Conservation (phyloP, 2,113 vertebrate species). For the Cromileptes altivelis region DNA sequence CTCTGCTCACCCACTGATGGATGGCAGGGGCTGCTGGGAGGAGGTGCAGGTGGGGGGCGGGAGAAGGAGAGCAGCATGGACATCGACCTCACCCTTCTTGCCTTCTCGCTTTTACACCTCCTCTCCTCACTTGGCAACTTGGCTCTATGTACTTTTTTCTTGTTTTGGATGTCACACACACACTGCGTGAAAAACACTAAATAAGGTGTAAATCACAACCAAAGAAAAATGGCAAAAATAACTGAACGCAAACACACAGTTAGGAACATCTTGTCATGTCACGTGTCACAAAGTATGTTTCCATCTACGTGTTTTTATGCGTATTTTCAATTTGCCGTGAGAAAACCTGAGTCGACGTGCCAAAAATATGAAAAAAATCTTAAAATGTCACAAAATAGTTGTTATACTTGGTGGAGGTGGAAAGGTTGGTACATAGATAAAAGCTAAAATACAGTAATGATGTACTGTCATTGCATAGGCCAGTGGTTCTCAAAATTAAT, state of each 20-base stretch:
- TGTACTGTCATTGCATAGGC: too few relatives aligned
- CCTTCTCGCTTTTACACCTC: constrained; percentile 11
- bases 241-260: neutral
- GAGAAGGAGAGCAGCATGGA: constrained; percentile 47
- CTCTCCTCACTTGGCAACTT: constrained; percentile 15
- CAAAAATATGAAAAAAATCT: too few relatives aligned
- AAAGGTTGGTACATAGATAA: too few relatives aligned
- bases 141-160: constrained; percentile 10
- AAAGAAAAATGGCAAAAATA: neutral
- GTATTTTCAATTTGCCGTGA: too few relatives aligned
- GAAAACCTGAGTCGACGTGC: too few relatives aligned
- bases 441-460: too few relatives aligned
- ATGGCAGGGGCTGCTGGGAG: constrained; percentile 73
- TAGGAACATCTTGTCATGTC: neutral
- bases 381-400: too few relatives aligned
- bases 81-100: constrained; percentile 36
- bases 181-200: neutral
- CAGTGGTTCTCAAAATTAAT: too few relatives aligned
- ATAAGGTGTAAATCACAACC: neutral
- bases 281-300: neutral
- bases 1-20: constrained; percentile 81
- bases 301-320: too few relatives aligned
- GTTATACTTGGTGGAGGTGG: too few relatives aligned
- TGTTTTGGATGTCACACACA: neutral
- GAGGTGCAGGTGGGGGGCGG: constrained; percentile 51